These are phyloP conservation scores for Mixornis gularis DNA, from an alignment of 2,113 vertebrate species.

Conservation along the genomic window DNA sequence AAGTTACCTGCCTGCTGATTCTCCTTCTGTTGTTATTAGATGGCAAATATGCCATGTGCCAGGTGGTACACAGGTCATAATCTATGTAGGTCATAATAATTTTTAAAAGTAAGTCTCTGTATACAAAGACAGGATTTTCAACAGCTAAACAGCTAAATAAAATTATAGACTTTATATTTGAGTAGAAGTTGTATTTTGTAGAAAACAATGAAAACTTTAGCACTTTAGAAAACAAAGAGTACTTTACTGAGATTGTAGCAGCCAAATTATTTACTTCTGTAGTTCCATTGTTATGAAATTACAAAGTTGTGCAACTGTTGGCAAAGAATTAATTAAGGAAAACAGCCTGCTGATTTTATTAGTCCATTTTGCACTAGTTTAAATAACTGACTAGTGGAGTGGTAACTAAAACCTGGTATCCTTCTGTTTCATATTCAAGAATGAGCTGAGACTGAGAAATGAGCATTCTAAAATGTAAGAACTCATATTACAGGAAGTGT, in stretches of 20 bases:
- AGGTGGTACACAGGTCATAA: constrained; percentile 24
- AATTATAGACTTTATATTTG: not conserved
- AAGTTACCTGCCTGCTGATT: constrained; percentile 57
- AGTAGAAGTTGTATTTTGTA: not conserved
- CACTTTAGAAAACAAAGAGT: not conserved
- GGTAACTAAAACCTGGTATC: not conserved
- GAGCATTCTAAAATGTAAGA: not conserved
- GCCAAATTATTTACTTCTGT: not conserved
- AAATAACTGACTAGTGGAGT: not conserved
- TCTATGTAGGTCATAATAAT: constrained; percentile 12
- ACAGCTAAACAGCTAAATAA: not conserved
- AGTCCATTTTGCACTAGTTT: not conserved
- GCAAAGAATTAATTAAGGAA: not conserved
- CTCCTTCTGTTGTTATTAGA: constrained; percentile 59
- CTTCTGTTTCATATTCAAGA: not conserved
- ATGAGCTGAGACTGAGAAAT: not conserved
- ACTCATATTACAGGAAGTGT: not conserved
- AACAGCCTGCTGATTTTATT: not conserved
- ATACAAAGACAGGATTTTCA: not conserved
- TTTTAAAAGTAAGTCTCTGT: not conserved
- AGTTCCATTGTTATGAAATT: not conserved
- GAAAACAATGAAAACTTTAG: not conserved
- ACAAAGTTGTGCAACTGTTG: not conserved
- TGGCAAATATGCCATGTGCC: constrained; percentile 42
- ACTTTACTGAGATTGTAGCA: not conserved